Evolutionary conservation across 2,113 vertebrate species (phyloP).

Genomic region (Tringa solitaria): DNA sequence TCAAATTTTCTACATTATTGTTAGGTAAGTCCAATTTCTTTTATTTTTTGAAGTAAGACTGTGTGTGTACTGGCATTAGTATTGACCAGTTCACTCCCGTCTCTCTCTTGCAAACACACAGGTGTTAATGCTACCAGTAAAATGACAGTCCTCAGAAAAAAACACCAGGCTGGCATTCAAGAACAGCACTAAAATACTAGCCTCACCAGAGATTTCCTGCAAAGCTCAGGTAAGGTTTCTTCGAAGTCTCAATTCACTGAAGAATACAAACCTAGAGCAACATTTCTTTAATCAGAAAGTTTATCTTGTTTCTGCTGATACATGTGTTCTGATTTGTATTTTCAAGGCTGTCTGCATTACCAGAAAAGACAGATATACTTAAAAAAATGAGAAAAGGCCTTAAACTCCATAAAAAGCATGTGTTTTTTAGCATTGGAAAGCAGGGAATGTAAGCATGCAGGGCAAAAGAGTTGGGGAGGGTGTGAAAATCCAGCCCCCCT

Average conservation of each 20-base stretch:
- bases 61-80: background rate
- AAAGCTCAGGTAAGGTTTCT: background rate
- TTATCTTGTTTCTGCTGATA: background rate
- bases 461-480: background rate
- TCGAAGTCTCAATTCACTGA: background rate
- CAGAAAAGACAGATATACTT: background rate
- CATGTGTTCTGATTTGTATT: background rate
- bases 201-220: background rate
- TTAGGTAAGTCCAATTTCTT: background rate
- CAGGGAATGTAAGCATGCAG: background rate
- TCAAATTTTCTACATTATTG: conserved; percentile 45
- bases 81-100: background rate
- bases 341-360: background rate
- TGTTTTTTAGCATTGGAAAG: background rate
- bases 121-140: background rate
- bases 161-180: background rate
- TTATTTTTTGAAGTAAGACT: conserved; percentile 2
- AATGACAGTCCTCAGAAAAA: background rate
- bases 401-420: background rate
- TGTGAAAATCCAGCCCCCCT: background rate
- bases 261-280: background rate
- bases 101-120: background rate
- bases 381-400: background rate
- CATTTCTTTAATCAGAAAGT: background rate
- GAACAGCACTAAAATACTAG: background rate